Evolutionary conservation across 2,888 invertebrate species (phyloP), one percentile per base, ranked within the genome.

Genomic region (Steinernema hermaphroditum): DNA sequence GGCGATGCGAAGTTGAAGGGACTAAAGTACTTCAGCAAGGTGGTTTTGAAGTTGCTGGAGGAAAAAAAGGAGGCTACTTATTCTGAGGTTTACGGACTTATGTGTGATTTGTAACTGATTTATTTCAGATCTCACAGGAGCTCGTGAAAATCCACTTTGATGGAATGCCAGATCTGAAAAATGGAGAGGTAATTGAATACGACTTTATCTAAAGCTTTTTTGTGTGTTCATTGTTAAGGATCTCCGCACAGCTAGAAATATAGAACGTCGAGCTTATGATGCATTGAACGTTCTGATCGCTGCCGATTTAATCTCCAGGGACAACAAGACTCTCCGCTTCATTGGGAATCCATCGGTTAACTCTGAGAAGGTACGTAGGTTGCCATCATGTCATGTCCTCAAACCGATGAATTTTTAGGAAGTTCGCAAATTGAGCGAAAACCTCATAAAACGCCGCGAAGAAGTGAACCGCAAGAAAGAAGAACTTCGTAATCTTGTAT

Each of bases 281-380:
- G 98, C 98, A 29, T 90, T 99, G 73, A 99, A 99, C 89, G 98
- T 99, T 49, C 90, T 99, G 78, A 97, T 99, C 96, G 98, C 98
- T 75, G 97, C 99, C 96, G 96, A 97, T 89, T 98, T 99, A 81
- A 98, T 99, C 89, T 94, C 95, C 73, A 99, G 98, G 90, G 97
- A 98, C 88, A 97, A 97, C 88, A 99, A 99, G 88, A 97, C 99
- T 89, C 99, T 99, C 82, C 91, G 93, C 86, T 99, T 98, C 98
- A 91, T 98, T 81, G 98, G 98, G 68, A 89, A 99, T 83, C 98
- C 98, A 0, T 81, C 29, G 73, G 81, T 9, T 76, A 81, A 16
- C 71, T 87, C n/a, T 84, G 88, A 85, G 82, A 87, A 70, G 89
- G n/a, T n/a, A n/a, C n/a, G n/a, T n/a, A n/a, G n/a, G n/a, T n/a